Base-by-base conservation (phyloP, 1,140 invertebrate genomes). In the Penaeus japonicus region DNA sequence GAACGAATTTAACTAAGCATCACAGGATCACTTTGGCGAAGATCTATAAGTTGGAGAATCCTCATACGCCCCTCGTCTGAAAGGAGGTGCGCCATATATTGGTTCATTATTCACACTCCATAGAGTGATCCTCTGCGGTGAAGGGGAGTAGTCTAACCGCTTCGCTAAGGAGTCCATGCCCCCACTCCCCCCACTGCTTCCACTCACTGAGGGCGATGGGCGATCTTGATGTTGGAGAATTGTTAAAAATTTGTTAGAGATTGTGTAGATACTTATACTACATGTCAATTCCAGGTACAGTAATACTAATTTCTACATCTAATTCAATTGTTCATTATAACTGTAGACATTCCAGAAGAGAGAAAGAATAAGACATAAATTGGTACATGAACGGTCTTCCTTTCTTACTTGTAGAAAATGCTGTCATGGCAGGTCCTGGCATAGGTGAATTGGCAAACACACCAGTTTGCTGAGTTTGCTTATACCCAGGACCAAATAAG, bases 371-470 rank as follows among this genome's bases (percentile, higher is more conserved):
- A 27, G 32, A 70, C 2, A n/a, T 0, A 32, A 70, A 70, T 54
- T 2, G 15, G 24, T 15, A 70, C 15, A 22, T 35, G n/a, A 79
- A 39, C n/a, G n/a, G 35, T 39, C 35, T 39, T 39, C 7, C 35
- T 39, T 39, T 15, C 86, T 84, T 32, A 84, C 86, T 73, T 78
- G 86, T 65, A n/a, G 80, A 77, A 35, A 84, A 78, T 73, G 86
- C 24, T 59, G 78, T 22, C 54, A 84, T 82, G 2, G 70, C 20
- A 22, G 86, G 80, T n/a, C 79, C 55, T 55, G 86, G 86, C 20
- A 73, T 81, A n/a, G 86, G 80, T 22, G 86, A 88, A 32, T 77
- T 84, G 7, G 86, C 86, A 88, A 88, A 88, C 3, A 88, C 86
- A 20, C 80, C 80, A 4, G 39, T 77, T 22, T 88, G 86, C 27